Conservation (phyloP, 2,113 vertebrate species). For the Bos indicus region DNA sequence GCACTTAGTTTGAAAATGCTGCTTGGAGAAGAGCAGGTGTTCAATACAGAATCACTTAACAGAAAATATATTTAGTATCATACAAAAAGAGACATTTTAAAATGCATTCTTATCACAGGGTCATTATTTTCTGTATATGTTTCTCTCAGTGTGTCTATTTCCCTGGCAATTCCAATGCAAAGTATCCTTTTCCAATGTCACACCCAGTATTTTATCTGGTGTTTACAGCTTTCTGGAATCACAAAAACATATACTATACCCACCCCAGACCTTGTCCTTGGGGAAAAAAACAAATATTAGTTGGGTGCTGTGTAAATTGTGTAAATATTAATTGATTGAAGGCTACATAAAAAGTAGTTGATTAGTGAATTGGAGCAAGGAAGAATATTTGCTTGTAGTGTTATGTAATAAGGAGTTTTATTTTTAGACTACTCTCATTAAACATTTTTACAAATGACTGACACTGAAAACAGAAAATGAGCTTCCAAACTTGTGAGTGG, state of each 20-base stretch:
- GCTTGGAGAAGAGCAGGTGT: neutral
- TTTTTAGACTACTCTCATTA: neutral
- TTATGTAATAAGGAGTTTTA: neutral
- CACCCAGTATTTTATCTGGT: neutral
- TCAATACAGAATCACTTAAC: neutral
- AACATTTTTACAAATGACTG: neutral
- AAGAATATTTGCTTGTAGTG: neutral
- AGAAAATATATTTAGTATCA: neutral
- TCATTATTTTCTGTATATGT: neutral
- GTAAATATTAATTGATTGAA: neutral
- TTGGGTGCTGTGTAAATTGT: neutral
- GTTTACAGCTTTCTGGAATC: neutral
- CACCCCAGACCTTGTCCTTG: neutral
- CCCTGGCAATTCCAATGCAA: neutral
- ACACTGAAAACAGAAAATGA: neutral
- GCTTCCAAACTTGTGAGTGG: neutral
- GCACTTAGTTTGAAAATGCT: neutral
- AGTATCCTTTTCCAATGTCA: neutral
- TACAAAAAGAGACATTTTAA: neutral
- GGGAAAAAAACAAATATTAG: neutral
- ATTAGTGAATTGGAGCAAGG: neutral
- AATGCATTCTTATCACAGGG: accelerated
- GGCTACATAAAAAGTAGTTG: neutral
- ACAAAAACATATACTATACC: neutral
- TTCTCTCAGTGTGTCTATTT: neutral